These are phyloP conservation scores for Phyllopteryx taeniolatus DNA, from an alignment of 2,113 vertebrate genomes.

Conservation along the genomic window DNA sequence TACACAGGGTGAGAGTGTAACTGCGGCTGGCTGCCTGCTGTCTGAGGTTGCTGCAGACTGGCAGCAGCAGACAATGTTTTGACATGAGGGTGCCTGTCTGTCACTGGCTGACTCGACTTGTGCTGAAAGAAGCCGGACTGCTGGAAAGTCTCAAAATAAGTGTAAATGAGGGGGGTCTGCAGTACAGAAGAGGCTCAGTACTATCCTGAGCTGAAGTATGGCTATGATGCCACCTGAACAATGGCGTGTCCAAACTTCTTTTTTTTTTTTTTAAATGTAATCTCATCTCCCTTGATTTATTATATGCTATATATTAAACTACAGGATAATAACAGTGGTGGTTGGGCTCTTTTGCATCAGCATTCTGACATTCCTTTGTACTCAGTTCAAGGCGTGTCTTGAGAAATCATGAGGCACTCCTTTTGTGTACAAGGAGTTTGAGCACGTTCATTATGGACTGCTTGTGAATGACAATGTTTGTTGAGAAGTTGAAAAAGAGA, in stretches of 20 bases:
- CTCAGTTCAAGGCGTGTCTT: slow-evolving; percentile 50
- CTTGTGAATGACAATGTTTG: slow-evolving; percentile 47
- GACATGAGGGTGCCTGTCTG: slow-evolving; percentile 62
- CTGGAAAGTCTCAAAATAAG: slow-evolving; percentile 59
- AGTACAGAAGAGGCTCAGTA: slow-evolving; percentile 48
- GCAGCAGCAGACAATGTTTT: slow-evolving; percentile 59
- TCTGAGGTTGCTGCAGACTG: slow-evolving; percentile 28
- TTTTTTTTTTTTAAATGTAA: slow-evolving; percentile 55
- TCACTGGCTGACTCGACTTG: slow-evolving; percentile 53
- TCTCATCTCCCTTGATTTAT: slow-evolving; percentile 43
- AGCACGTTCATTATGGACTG: slow-evolving; percentile 44
- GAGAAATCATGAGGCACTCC: slow-evolving; percentile 52
- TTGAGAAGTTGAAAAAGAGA: slow-evolving; percentile 50
- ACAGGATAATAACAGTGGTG: slow-evolving; percentile 1
- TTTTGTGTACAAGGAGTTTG: slow-evolving; percentile 46
- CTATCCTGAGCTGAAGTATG: slow-evolving; percentile 59
- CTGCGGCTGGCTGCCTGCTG: slow-evolving; percentile 12
- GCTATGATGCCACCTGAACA: slow-evolving; percentile 57
- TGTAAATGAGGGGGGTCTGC: slow-evolving; percentile 48
- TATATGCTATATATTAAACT: slow-evolving; percentile 54
- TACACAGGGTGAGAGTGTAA: slow-evolving; percentile 13
- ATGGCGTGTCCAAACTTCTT: slow-evolving; percentile 38
- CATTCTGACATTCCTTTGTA: slow-evolving; percentile 62
- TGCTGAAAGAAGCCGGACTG: slow-evolving; percentile 61
- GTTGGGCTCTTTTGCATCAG: slow-evolving; percentile 51